Conservation (phyloP, 1,140 invertebrate genomes). For the Ceratoteleas bidentatus region DNA sequence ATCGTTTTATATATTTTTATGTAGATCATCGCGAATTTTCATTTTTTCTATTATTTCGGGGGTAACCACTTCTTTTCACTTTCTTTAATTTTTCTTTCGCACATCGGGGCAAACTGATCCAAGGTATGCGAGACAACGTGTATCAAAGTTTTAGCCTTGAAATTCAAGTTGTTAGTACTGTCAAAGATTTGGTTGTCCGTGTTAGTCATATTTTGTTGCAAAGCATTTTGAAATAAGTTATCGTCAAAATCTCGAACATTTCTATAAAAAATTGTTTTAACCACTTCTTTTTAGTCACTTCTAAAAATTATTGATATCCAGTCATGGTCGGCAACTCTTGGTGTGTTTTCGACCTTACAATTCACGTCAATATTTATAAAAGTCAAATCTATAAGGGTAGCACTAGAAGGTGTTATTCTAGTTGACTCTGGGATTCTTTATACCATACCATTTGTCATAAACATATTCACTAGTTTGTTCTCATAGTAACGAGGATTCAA, state of each 20-base stretch:
- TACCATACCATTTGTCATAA: conserved; percentile 34
- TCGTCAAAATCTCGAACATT: conserved; percentile 2
- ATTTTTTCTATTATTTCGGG: conserved; percentile 10
- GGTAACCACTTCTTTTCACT: conserved; percentile 29
- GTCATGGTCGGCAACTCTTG: no score
- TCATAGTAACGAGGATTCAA: no score
- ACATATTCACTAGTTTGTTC: conserved; percentile 25
- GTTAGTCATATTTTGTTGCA: no score
- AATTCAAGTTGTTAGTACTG: conserved; percentile 20
- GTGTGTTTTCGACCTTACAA: no score
- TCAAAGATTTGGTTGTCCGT: background rate
- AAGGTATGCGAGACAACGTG: conserved; percentile 2
- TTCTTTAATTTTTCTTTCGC: conserved; percentile 7
- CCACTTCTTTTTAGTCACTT: no score
- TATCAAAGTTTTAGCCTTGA: conserved; percentile 35
- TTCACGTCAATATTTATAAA: no score
- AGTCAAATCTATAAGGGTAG: no score
- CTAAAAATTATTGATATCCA: no score
- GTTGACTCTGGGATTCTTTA: conserved; percentile 13
- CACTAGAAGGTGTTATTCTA: no score
- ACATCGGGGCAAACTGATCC: conserved; percentile 1
- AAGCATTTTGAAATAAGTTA: no score
- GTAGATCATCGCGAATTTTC: no score
- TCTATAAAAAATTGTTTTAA: conserved; percentile 24
- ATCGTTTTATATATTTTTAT: conserved; percentile 3